Conservation (phyloP, 2,888 invertebrate genomes). For the Lordiphosa fenestrarum region DNA sequence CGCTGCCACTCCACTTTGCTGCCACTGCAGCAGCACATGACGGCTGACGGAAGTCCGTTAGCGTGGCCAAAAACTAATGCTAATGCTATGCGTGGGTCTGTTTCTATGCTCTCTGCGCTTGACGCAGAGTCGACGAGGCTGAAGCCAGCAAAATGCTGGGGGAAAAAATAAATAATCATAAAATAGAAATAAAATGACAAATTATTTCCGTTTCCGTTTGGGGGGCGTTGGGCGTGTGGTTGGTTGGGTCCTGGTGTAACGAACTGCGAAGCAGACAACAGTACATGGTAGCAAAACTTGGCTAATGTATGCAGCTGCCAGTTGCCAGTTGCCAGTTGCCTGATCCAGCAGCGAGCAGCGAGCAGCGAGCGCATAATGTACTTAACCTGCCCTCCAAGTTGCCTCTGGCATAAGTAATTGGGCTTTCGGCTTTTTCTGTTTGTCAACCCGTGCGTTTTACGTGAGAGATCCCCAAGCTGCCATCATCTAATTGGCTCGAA, state of each 20-base stretch:
- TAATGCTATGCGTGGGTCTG: slow-evolving; percentile 38
- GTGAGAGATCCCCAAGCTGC: neutral
- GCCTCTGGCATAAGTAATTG: slow-evolving; percentile 19
- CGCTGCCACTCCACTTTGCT: neutral
- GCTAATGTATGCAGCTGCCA: slow-evolving; percentile 34
- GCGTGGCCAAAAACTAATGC: slow-evolving; percentile 38
- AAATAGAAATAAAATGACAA: slow-evolving; percentile 60
- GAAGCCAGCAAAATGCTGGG: slow-evolving; percentile 21
- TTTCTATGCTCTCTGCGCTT: slow-evolving; percentile 1
- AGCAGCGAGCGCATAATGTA: slow-evolving; percentile 20
- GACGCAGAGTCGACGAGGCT: slow-evolving; percentile 9
- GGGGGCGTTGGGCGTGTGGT: neutral
- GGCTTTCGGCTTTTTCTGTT: slow-evolving; percentile 4
- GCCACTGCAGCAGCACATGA: slow-evolving; percentile 11
- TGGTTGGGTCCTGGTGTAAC: too few relatives aligned
- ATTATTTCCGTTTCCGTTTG: slow-evolving; percentile 57
- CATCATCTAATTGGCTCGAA: neutral
- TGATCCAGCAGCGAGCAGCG: slow-evolving; percentile 11
- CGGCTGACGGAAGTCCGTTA: slow-evolving; percentile 30
- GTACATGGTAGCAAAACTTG: slow-evolving; percentile 1
- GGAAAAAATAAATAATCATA: slow-evolving; percentile 44
- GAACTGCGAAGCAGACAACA: neutral
- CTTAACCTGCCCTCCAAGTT: slow-evolving; percentile 15
- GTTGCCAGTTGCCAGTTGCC: slow-evolving; percentile 24
- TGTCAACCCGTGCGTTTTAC: slow-evolving; percentile 5